These are phyloP conservation scores for Montipora efflorescens DNA, from an alignment of 64 coral and sea anemone species.

Conservation along the genomic window DNA sequence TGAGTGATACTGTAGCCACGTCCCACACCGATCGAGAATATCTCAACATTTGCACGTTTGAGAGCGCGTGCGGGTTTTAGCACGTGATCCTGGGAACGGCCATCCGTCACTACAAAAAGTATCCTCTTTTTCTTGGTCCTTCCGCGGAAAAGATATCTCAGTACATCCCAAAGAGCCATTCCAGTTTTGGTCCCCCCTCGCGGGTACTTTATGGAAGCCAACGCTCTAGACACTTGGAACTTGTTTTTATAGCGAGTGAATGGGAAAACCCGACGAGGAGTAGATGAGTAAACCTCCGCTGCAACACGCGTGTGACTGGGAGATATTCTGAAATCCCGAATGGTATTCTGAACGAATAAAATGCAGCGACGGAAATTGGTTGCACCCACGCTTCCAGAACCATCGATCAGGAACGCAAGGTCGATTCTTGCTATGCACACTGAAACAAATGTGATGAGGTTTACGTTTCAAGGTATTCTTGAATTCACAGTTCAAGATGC, in stretches of 20 bases:
- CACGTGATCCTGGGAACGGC: conserved; percentile 48
- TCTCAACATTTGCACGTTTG: conserved; percentile 19
- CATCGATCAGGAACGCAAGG: conserved; percentile 82
- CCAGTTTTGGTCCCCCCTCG: conserved; percentile 61
- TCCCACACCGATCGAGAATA: conserved; percentile 57
- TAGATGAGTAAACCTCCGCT: conserved; percentile 56
- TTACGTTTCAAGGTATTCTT: background rate
- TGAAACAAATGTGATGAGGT: conserved; percentile 1
- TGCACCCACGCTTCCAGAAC: conserved; percentile 68
- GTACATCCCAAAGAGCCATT: conserved; percentile 52
- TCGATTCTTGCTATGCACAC: conserved; percentile 77
- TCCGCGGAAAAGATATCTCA: conserved; percentile 18
- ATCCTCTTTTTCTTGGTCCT: conserved; percentile 20
- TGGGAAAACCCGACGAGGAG: conserved; percentile 42
- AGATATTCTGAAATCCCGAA: conserved; percentile 71
- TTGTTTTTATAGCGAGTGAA: conserved; percentile 39
- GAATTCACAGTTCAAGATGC: background rate
- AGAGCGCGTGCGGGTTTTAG: conserved; percentile 39
- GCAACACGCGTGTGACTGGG: conserved; percentile 61
- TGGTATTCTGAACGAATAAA: conserved; percentile 65
- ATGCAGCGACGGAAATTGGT: conserved; percentile 76
- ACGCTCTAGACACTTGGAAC: conserved; percentile 52
- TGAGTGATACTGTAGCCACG: conserved; percentile 39
- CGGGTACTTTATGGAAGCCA: conserved; percentile 61
- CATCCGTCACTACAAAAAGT: conserved; percentile 46